phyloP scores from a whole-genome alignment of 2,797 vertebrate species.

The Rachycentron canadum region DNA sequence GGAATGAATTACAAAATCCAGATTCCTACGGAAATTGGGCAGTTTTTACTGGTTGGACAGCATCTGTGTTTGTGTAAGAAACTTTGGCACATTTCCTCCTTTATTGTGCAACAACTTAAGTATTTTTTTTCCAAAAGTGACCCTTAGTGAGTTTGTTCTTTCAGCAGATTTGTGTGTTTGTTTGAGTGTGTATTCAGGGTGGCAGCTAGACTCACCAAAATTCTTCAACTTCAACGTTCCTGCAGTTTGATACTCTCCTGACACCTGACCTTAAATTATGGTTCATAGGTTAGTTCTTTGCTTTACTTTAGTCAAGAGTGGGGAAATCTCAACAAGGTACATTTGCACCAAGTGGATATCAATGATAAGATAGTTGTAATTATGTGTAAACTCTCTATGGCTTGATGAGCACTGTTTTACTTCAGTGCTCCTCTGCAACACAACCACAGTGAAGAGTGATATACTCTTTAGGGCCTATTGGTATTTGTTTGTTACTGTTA shows the following conservation, averaged over 20 bases:
- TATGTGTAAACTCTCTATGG: conserved; percentile 48
- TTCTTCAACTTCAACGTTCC: background rate
- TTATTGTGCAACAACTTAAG: conserved; percentile 35
- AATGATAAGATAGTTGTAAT: too few species aligned
- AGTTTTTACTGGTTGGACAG: conserved; percentile 1
- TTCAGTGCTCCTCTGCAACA: conserved; percentile 18
- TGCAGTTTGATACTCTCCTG: background rate
- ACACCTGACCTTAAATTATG: conserved; percentile 9
- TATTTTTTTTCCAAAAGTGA: conserved; percentile 21
- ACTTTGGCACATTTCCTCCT: conserved; percentile 12
- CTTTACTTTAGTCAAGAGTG: background rate
- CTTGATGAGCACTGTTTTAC: conserved; percentile 46
- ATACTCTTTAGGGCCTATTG: conserved; percentile 29
- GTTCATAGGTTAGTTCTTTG: background rate
- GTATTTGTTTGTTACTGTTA: conserved; percentile 16
- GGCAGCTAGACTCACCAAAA: background rate
- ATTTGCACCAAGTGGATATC: too few species aligned
- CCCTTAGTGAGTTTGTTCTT: background rate
- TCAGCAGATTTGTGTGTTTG: conserved; percentile 14
- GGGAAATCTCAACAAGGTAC: background rate
- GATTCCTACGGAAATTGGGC: conserved; percentile 23
- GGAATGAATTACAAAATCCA: conserved; percentile 36
- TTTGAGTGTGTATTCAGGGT: conserved; percentile 1
- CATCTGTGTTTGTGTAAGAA: background rate
- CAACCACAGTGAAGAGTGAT: conserved; percentile 14